Base-by-base conservation (phyloP, 2,888 invertebrate species). In the Selenia dentaria region DNA sequence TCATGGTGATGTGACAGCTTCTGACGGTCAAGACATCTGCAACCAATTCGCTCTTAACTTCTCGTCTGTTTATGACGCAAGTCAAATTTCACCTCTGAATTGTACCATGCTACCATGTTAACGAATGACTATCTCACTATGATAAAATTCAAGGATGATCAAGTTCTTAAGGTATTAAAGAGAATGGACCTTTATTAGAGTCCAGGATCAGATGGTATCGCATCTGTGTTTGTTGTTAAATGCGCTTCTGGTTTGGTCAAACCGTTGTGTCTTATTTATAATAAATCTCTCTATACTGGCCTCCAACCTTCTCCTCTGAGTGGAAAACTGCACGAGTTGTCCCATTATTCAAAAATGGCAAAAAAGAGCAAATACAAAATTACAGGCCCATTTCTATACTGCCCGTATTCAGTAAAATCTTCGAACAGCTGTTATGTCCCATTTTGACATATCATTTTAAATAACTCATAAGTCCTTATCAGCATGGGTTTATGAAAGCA, bases 401-500 rank as follows among this genome's bases (percentile, higher is more conserved):
- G 2, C 22, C 3, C 2, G 8, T 22, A 2, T 22, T 22, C 8
- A 2, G 6, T 6, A 3, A 22, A 22, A 8, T 6, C 6, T 3
- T 22, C 6, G 22, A 22, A 22, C 22, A 44, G 2, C 29, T 53
- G 4, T 27, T 57, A 1, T 50, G 36, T 35, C 42, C 45, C 1
- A 16, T 41, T 8, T 36, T 58, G 5, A 26, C 28, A 6, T 33
- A 31, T 2, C 40, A 49, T 28, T 35, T 53, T 11, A 44, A 40
- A 6, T 22, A 18, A 22, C 10, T 36, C 28, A 9, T 53, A 11
- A 36, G 12, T 31, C 5, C 20, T 5, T 2, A 28, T 2, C 56
- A 58, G 20, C 56, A 58, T 27, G 57, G 58, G 0, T 64, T 61
- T 18, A 18, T 57, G 3, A 26, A 26, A 10, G 10, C 6, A n/a